A percentile compares a stretch with the other conserved stretches of the same genome.
These are phyloP conservation scores for Ryuthela nishihirai DNA, from an alignment of 2,888 invertebrate species.

Conservation along the genomic window DNA sequence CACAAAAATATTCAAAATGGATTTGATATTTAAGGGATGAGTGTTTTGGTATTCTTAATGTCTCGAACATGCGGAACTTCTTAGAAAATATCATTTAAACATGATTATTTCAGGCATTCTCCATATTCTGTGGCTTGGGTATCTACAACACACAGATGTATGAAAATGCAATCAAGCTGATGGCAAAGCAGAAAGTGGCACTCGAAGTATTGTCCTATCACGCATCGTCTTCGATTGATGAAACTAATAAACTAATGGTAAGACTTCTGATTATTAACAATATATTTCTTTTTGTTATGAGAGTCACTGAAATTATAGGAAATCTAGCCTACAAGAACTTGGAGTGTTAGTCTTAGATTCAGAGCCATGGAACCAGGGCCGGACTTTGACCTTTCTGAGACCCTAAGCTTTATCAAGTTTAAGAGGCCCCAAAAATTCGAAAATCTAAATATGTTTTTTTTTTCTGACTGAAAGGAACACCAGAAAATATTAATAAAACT, in stretches of 20 bases:
- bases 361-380: no score
- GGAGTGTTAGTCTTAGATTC: no score
- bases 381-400: no score
- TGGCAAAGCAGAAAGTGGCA: slow-evolving; percentile 96
- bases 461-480: no score
- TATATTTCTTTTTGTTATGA: background rate
- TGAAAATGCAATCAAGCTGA: slow-evolving; percentile 76
- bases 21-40: no score
- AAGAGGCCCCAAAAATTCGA: no score
- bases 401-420: no score
- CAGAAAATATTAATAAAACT: no score
- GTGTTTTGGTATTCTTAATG: background rate
- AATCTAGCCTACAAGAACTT: no score
- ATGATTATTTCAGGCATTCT: slow-evolving; percentile 69
- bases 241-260: slow-evolving; percentile 66
- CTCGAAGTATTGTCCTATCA: slow-evolving; percentile 94
- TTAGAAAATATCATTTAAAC: background rate
- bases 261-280: background rate
- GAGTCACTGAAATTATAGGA: no score
- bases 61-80: background rate
- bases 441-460: no score
- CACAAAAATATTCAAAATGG: no score
- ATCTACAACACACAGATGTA: slow-evolving; percentile 98
- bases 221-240: slow-evolving; percentile 84
- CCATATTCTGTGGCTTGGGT: slow-evolving; percentile 92